These are phyloP conservation scores for Drosophila algonquin DNA, from an alignment of 2,888 invertebrate genomes.

Conservation along the genomic window DNA sequence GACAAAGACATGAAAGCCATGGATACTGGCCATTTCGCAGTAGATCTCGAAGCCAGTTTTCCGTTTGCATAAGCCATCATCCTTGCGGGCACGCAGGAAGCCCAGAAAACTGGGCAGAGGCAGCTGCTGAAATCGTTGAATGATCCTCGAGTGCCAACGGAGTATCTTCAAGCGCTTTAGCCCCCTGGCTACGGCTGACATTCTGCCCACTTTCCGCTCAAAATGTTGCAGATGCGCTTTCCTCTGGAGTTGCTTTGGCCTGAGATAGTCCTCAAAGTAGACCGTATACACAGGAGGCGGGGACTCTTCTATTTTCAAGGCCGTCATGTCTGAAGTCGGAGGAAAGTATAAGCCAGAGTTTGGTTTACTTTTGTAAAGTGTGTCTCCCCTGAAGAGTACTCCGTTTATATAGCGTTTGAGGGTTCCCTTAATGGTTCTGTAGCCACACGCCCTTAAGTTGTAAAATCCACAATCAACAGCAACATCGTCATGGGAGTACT, in stretches of 20 bases:
- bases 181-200: constrained; percentile 1
- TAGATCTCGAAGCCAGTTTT: constrained; percentile 81
- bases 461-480: constrained; percentile 3
- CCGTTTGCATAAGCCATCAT: constrained; percentile 70
- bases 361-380: background rate
- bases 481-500: background rate
- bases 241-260: constrained; percentile 37
- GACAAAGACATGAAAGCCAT: constrained; percentile 78
- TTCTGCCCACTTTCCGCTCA: constrained; percentile 9
- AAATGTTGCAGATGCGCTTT: constrained; percentile 55
- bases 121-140: constrained; percentile 21
- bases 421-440: background rate
- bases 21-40: constrained; percentile 81
- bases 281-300: constrained; percentile 41
- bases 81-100: constrained; percentile 73
- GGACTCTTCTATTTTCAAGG: background rate
- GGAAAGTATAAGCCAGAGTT: background rate
- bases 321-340: background rate
- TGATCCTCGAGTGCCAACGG: constrained; percentile 31
- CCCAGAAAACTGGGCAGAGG: constrained; percentile 55
- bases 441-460: constrained; percentile 21
- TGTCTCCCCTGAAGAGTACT: background rate
- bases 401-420: constrained; percentile 18
- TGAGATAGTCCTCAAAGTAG: constrained; percentile 60
- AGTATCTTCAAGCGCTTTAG: constrained; percentile 46